Conservation (phyloP, 2,888 invertebrate genomes). For the Harpalus rubripes region DNA sequence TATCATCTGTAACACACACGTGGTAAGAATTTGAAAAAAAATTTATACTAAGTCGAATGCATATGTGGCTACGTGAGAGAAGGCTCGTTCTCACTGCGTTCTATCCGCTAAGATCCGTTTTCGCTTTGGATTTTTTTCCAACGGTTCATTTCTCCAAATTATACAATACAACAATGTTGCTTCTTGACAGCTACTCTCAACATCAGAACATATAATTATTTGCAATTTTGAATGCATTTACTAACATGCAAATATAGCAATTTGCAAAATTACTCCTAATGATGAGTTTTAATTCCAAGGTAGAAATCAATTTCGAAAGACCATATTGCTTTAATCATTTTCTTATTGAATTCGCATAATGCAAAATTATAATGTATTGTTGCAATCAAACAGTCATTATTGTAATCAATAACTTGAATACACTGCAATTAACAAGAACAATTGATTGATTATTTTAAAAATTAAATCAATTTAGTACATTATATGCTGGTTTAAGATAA, state of each 20-base stretch:
- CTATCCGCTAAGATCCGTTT: constrained; percentile 13
- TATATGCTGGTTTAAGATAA: too few relatives aligned
- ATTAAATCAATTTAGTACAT: too few relatives aligned
- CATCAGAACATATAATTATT: constrained; percentile 29
- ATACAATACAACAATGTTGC: constrained; percentile 17
- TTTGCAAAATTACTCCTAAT: constrained; percentile 5
- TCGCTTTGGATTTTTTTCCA: constrained; percentile 8
- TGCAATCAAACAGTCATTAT: not conserved
- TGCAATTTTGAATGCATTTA: constrained; percentile 16
- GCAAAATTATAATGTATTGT: not conserved
- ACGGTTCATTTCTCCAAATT: constrained; percentile 37
- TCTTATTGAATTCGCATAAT: not conserved
- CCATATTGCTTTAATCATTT: not conserved
- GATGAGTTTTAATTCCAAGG: not conserved
- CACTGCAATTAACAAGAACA: too few relatives aligned
- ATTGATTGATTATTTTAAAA: too few relatives aligned
- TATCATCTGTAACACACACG: not conserved
- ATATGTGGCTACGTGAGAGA: constrained; percentile 26
- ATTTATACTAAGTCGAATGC: not conserved
- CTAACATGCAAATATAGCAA: not conserved
- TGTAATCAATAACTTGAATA: not conserved
- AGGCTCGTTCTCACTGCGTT: constrained; percentile 32
- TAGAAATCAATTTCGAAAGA: not conserved
- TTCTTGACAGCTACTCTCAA: not conserved
- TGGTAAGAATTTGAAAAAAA: constrained; percentile 12